phyloP scores from a whole-genome alignment of 2,113 vertebrate genomes.

The Actenoides lindsayi region DNA sequence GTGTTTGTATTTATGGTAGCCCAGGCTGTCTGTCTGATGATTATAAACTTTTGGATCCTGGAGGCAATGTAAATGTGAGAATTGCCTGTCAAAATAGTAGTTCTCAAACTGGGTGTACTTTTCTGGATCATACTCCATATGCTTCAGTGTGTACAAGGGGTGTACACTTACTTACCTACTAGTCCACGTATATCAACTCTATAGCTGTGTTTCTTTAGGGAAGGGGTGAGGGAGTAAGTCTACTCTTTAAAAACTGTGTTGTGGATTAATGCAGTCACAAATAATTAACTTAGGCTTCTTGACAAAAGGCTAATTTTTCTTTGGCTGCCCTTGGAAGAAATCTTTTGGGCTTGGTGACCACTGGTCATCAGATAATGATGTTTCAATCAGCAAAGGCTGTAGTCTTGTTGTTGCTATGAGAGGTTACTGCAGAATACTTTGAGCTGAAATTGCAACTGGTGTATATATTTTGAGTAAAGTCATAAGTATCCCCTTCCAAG shows the following conservation, averaged over 20 bases:
- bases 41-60: background rate
- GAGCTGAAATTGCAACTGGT: background rate
- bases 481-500: background rate
- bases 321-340: background rate
- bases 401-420: background rate
- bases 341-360: background rate
- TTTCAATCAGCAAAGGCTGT: background rate
- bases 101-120: background rate
- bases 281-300: background rate
- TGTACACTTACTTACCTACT: background rate
- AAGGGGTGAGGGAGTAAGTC: background rate
- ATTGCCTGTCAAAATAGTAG: background rate
- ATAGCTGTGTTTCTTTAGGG: fast-evolving
- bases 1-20: background rate
- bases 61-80: background rate
- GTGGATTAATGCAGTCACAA: background rate
- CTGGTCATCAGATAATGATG: background rate
- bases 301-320: background rate
- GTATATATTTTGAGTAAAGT: background rate
- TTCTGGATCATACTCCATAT: background rate
- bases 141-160: background rate
- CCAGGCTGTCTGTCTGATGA: background rate
- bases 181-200: background rate
- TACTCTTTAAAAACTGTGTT: background rate
- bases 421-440: background rate